Evolutionary conservation across 2,888 invertebrate species (phyloP).

Genomic region (Biston stratarius): DNA sequence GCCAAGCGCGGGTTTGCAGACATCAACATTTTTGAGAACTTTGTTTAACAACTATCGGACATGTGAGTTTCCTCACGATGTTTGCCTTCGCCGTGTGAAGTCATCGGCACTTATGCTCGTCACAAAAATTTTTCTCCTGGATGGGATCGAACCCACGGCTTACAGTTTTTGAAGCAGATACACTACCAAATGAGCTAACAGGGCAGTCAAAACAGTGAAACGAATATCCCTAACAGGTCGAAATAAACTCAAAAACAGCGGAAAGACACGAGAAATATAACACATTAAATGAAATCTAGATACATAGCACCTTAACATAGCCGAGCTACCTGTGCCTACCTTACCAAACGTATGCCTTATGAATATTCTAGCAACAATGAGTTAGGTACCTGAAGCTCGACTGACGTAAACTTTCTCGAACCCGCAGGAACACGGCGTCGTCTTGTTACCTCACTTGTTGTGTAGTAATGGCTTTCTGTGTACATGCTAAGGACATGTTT

Average conservation of each 20-base stretch:
- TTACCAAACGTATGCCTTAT: slow-evolving; percentile 3
- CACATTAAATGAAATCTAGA: neutral
- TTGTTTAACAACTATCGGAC: too few species aligned
- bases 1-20: too few species aligned
- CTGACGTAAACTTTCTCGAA: slow-evolving; percentile 3
- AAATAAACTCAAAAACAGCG: neutral
- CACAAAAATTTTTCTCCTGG: too few species aligned
- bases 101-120: too few species aligned
- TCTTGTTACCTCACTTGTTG: slow-evolving; percentile 25
- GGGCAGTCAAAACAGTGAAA: too few species aligned
- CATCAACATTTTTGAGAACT: too few species aligned
- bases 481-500: slow-evolving; percentile 18
- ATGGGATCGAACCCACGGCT: too few species aligned
- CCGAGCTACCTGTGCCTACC: neutral
- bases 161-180: too few species aligned
- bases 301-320: neutral
- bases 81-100: too few species aligned
- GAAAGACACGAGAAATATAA: neutral
- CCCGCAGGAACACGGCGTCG: slow-evolving; percentile 8
- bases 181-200: too few species aligned
- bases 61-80: too few species aligned
- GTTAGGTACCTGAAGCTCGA: slow-evolving; percentile 6
- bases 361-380: slow-evolving; percentile 25
- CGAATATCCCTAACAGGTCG: neutral
- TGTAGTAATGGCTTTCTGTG: slow-evolving; percentile 5